Evolutionary conservation across 2,888 invertebrate species (phyloP).

Genomic region (Hymenopus coronatus): DNA sequence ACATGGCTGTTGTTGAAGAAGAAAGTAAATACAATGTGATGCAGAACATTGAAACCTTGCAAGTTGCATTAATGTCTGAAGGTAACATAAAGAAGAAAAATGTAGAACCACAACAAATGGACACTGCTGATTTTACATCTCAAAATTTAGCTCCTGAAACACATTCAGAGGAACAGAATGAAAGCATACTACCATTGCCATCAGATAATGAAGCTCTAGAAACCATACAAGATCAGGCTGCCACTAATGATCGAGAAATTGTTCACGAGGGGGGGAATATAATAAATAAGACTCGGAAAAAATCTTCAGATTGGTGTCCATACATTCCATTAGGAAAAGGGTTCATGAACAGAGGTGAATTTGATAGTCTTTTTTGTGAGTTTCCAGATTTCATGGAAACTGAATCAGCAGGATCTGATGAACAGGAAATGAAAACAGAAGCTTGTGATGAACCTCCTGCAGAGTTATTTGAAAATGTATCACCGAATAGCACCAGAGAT

Average conservation of each 20-base stretch:
- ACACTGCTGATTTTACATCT: not conserved
- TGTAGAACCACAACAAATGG: not conserved
- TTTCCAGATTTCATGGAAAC: slow-evolving; percentile 5
- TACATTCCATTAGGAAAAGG: slow-evolving; percentile 14
- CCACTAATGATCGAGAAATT: not conserved
- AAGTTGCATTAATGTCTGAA: slow-evolving; percentile 5
- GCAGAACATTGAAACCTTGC: slow-evolving; percentile 5
- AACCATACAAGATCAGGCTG: not conserved
- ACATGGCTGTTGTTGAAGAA: slow-evolving; percentile 1
- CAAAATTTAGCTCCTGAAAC: not conserved
- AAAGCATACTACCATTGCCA: not conserved
- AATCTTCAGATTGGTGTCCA: not conserved
- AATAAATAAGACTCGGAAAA: not conserved
- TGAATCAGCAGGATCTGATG: not conserved
- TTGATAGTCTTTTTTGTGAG: slow-evolving; percentile 17
- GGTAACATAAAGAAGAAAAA: not conserved
- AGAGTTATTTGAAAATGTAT: not conserved
- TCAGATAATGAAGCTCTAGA: not conserved
- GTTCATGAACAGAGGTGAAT: slow-evolving; percentile 14
- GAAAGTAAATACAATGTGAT: not conserved
- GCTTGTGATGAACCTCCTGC: not conserved
- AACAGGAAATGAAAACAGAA: not conserved
- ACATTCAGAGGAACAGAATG: not conserved
- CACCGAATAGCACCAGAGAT: not conserved
- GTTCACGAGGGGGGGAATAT: not conserved